A percentile compares a stretch with the other conserved stretches of the same genome.
Conservation (phyloP, 2,888 invertebrate genomes). For the Gisinianus flammeolus region DNA sequence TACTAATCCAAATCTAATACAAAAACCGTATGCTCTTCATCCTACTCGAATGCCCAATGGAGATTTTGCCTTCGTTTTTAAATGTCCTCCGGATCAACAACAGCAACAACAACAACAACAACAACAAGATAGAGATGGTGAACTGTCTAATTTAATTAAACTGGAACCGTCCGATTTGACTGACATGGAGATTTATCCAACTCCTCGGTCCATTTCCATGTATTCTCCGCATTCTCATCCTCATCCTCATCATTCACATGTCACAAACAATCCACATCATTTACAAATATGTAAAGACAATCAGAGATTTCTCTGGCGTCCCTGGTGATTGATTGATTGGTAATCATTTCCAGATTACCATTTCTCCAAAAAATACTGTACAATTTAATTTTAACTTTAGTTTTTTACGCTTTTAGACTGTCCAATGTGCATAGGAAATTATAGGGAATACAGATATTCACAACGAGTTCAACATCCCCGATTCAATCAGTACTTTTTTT, state of each 20-base stretch:
- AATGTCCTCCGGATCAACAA: conserved; percentile 7
- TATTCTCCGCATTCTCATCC: neutral
- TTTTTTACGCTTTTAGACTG: no score
- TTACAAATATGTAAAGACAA: conserved; percentile 37
- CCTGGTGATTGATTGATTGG: conserved; percentile 47
- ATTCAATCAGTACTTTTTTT: no score
- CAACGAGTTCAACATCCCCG: no score
- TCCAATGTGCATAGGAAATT: no score
- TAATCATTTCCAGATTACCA: neutral
- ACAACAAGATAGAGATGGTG: neutral
- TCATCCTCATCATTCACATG: neutral
- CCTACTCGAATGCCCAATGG: conserved; percentile 63
- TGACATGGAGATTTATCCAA: conserved; percentile 8
- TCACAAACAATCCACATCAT: conserved; percentile 7
- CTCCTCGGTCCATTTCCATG: conserved; percentile 28
- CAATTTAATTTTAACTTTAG: neutral
- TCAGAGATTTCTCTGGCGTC: conserved; percentile 50
- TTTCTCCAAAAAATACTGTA: neutral
- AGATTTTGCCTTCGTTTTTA: conserved; percentile 63
- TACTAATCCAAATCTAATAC: neutral
- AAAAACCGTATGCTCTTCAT: conserved; percentile 48
- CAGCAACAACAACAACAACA: neutral
- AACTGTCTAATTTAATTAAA: neutral
- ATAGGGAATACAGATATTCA: no score
- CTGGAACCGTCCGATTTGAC: conserved; percentile 17